Evolutionary conservation across 2,797 vertebrate species (phyloP).

Genomic region (Mus caroli): DNA sequence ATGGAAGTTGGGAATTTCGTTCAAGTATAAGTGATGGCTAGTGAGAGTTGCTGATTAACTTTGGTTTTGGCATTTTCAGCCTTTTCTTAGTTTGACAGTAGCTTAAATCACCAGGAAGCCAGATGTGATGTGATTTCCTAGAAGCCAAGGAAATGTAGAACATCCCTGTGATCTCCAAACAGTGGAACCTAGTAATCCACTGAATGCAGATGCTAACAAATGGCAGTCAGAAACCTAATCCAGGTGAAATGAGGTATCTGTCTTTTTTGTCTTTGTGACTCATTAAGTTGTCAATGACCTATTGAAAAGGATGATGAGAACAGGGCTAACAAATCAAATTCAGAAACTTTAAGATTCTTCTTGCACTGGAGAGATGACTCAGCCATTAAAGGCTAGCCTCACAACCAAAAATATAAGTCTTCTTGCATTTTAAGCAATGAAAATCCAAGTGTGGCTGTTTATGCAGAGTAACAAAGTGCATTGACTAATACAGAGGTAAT

Average conservation of each 20-base stretch:
- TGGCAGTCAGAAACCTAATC: neutral
- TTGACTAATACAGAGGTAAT: neutral
- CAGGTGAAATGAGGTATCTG: neutral
- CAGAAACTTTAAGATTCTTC: constrained; percentile 12
- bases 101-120: neutral
- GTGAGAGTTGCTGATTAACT: neutral
- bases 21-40: neutral
- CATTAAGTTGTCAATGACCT: constrained; percentile 18
- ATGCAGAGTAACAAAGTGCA: neutral
- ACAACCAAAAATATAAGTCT: neutral
- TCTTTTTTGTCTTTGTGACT: constrained; percentile 31
- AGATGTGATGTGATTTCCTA: neutral
- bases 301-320: neutral
- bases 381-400: no score
- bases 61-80: neutral
- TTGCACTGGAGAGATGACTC: neutral
- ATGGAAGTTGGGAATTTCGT: neutral
- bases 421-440: constrained; percentile 30
- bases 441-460: constrained; percentile 16
- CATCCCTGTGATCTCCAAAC: neutral
- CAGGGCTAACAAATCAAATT: neutral
- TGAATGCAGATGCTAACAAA: constrained; percentile 42
- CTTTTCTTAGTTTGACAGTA: neutral
- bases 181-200: neutral
- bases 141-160: neutral